Conservation (phyloP, 2,797 vertebrate species). For the Ceryle rudis region DNA sequence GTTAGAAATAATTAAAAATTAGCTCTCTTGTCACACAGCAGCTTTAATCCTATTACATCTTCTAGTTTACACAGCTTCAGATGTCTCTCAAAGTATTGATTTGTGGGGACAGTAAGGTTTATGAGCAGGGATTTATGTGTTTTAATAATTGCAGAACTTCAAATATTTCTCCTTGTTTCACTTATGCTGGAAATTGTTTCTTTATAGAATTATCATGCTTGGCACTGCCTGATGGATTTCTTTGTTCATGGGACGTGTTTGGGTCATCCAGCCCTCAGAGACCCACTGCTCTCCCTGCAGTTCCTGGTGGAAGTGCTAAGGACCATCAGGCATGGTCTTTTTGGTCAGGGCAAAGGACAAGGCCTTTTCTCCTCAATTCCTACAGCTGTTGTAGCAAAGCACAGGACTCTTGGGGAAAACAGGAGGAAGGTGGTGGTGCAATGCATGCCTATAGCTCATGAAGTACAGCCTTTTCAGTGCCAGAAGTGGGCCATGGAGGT, state of each 20-base stretch:
- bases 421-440: not conserved
- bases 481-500: not conserved
- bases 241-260: not conserved
- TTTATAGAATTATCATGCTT: rapidly evolving
- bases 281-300: not conserved
- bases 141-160: not conserved
- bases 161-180: not conserved
- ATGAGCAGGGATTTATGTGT: not conserved
- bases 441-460: rapidly evolving
- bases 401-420: not conserved
- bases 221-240: not conserved
- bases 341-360: not conserved
- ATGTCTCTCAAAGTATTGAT: not conserved
- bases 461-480: not conserved
- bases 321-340: not conserved
- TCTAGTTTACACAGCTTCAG: constrained; percentile 37
- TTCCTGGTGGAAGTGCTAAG: not conserved
- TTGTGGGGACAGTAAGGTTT: not conserved
- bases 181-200: not conserved
- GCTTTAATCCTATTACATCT: constrained; percentile 26
- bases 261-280: not conserved
- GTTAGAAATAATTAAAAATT: constrained; percentile 57
- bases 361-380: not conserved
- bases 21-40: constrained; percentile 27
- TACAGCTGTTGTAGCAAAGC: not conserved